Conservation (phyloP, 2,113 vertebrate genomes). For the Ancistrus triradiatus region DNA sequence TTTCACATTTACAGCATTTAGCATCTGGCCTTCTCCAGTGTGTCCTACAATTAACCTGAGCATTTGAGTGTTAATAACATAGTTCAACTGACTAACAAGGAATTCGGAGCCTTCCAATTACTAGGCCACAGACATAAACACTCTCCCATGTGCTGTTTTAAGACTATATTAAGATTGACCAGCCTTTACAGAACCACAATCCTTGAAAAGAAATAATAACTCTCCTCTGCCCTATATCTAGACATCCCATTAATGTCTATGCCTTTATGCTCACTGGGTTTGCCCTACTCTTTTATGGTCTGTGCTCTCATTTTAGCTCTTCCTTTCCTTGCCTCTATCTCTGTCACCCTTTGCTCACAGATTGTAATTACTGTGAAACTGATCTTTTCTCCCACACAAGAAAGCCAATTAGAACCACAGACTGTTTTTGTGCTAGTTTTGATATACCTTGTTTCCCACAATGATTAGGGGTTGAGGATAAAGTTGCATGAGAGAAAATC, state of each 20-base stretch:
- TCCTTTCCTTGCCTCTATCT: background rate
- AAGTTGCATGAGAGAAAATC: conserved; percentile 20
- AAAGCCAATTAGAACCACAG: conserved; percentile 31
- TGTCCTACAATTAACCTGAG: no score
- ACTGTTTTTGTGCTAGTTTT: conserved; percentile 13
- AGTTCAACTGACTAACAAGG: no score
- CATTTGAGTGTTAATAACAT: no score
- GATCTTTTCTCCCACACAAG: conserved; percentile 29
- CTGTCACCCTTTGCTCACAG: conserved; percentile 9
- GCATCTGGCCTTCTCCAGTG: no score
- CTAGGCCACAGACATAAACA: no score
- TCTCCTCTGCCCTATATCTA: background rate
- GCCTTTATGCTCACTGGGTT: no score
- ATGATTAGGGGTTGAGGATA: conserved; percentile 6
- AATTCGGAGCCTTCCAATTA: no score
- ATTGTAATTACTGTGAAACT: conserved; percentile 44
- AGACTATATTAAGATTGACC: no score
- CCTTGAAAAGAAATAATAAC: no score
- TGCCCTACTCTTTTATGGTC: background rate
- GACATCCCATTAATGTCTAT: background rate
- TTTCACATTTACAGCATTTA: no score
- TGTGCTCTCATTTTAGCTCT: background rate
- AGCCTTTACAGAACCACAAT: no score
- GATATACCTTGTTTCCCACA: conserved; percentile 17
- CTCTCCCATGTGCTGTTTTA: no score